Percentiles rank a stretch among this genome's conserved stretches.
Conservation (phyloP, 1,140 invertebrate species). For the Plodia interpunctella region DNA sequence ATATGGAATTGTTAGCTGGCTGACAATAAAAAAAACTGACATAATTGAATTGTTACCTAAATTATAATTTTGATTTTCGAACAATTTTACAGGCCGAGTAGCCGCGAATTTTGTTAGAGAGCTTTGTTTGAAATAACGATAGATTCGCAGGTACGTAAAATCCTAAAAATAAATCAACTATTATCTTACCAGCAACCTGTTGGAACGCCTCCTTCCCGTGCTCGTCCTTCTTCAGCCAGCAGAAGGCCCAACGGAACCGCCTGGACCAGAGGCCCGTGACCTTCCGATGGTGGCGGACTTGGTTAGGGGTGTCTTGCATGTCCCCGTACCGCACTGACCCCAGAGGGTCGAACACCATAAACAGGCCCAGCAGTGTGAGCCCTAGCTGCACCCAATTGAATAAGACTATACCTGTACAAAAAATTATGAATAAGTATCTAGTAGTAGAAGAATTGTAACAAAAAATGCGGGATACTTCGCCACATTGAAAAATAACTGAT, state of each 20-base stretch:
- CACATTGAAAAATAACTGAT: too few species aligned
- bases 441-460: too few species aligned
- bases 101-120: too few species aligned
- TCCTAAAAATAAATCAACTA: neutral
- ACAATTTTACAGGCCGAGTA: too few species aligned
- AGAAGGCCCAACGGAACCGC: constrained; percentile 86
- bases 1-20: too few species aligned
- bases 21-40: too few species aligned
- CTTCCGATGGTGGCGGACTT: constrained; percentile 79
- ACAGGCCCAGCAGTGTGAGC: constrained; percentile 84
- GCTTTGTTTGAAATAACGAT: too few species aligned
- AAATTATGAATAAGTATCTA: constrained; percentile 4
- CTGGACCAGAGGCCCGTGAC: constrained; percentile 83
- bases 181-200: constrained; percentile 85
- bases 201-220: constrained; percentile 89
- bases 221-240: constrained; percentile 88
- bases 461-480: too few species aligned
- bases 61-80: too few species aligned
- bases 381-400: constrained; percentile 89
- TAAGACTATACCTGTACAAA: constrained; percentile 82
- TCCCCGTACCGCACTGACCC: constrained; percentile 82
- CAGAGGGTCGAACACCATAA: constrained; percentile 88
- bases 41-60: too few species aligned
- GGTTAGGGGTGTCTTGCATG: constrained; percentile 78
- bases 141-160: too few species aligned